Conservation (phyloP, 2,888 invertebrate species). For the Orgyia antiqua region DNA sequence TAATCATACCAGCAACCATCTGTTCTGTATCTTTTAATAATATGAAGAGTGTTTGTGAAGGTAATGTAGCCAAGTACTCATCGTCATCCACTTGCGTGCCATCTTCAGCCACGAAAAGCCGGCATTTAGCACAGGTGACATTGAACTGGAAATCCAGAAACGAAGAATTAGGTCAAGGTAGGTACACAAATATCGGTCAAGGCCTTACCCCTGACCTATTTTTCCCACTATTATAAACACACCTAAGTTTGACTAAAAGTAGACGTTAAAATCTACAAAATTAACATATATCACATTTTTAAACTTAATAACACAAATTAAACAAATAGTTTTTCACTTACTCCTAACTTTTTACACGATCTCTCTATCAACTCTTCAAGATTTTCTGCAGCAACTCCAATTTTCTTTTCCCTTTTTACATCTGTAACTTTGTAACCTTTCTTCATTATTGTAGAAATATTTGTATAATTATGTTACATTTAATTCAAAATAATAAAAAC, state of each 20-base stretch:
- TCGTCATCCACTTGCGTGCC: conserved; percentile 86
- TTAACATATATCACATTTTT: background rate
- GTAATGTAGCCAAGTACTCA: conserved; percentile 85
- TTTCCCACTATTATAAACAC: conserved; percentile 36
- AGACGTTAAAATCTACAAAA: conserved; percentile 1
- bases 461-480: background rate
- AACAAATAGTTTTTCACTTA: conserved; percentile 45
- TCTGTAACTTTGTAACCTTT: conserved; percentile 87
- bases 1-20: conserved; percentile 80
- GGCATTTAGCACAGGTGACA: conserved; percentile 66
- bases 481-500: conserved; percentile 22
- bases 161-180: conserved; percentile 50
- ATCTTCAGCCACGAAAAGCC: conserved; percentile 80
- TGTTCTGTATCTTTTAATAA: conserved; percentile 68
- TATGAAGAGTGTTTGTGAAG: conserved; percentile 86
- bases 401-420: conserved; percentile 80
- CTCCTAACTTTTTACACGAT: conserved; percentile 82
- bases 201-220: conserved; percentile 52
- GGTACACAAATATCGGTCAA: conserved; percentile 45
- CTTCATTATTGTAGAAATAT: conserved; percentile 50
- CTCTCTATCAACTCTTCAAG: conserved; percentile 82
- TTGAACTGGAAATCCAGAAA: conserved; percentile 57
- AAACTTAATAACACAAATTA: background rate
- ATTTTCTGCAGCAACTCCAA: conserved; percentile 84
- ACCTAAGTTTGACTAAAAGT: conserved; percentile 29